Conservation (phyloP, 2,888 invertebrate genomes). For the Pollenia angustigena region DNA sequence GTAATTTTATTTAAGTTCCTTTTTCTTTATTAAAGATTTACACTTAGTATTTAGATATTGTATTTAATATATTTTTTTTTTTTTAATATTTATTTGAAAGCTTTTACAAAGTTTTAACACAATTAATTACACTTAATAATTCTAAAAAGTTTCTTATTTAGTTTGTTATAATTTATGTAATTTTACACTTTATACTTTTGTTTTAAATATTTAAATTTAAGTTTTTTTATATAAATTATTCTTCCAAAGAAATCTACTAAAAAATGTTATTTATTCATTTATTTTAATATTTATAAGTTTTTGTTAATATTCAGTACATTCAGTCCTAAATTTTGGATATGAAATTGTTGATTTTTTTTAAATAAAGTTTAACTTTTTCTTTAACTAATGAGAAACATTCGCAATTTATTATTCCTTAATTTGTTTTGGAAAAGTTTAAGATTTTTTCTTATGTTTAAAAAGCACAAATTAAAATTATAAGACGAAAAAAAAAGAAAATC, state of each 20-base stretch:
- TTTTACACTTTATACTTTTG: background rate
- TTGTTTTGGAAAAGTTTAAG: too few relatives aligned
- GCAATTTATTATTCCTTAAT: too few relatives aligned
- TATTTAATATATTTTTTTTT: conserved; percentile 3
- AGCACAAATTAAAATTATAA: too few relatives aligned
- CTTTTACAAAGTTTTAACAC: conserved; percentile 70
- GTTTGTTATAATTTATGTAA: conserved; percentile 26
- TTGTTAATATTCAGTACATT: conserved; percentile 74
- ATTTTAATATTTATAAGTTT: conserved; percentile 53
- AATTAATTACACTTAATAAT: conserved; percentile 62
- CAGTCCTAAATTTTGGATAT: conserved; percentile 80
- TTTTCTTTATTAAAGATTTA: conserved; percentile 33
- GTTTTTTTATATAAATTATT: conserved; percentile 23
- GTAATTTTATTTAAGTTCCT: background rate
- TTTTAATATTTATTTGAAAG: conserved; percentile 53
- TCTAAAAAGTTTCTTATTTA: conserved; percentile 38
- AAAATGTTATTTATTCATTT: conserved; percentile 31
- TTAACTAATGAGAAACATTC: too few relatives aligned
- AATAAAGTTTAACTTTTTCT: too few relatives aligned
- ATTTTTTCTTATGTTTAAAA: too few relatives aligned
- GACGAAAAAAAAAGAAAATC: too few relatives aligned
- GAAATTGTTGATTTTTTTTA: conserved; percentile 74
- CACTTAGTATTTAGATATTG: conserved; percentile 4
- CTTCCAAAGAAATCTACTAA: conserved; percentile 45
- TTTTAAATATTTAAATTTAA: background rate